Conservation (phyloP, 1,140 invertebrate genomes). For the Antheraea pernyi region DNA sequence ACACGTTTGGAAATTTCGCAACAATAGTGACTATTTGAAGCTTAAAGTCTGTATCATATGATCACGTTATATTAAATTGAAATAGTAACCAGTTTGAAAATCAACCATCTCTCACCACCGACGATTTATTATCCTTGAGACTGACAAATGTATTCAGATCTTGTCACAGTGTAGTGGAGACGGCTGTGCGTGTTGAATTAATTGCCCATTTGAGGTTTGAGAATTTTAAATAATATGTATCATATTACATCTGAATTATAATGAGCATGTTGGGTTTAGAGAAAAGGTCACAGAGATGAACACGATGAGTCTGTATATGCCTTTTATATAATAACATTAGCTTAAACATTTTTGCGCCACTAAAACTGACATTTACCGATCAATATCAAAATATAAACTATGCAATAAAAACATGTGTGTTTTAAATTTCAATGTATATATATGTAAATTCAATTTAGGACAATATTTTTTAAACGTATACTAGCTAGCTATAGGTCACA, state of each 20-base stretch:
- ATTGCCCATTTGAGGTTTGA: not conserved
- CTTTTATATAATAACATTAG: not conserved
- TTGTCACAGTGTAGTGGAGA: not conserved
- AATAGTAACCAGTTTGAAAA: not conserved
- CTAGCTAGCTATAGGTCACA: no score
- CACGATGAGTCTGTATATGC: not conserved
- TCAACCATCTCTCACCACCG: not conserved
- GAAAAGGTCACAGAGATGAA: not conserved
- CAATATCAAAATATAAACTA: no score
- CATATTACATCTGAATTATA: conserved; percentile 13
- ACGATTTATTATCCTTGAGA: not conserved
- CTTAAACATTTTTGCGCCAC: not conserved
- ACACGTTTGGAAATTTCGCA: no score
- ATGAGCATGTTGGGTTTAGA: not conserved
- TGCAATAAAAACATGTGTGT: no score
- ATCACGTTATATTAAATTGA: not conserved
- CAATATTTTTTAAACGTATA: no score
- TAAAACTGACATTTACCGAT: no score
- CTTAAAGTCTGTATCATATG: not conserved
- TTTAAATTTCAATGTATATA: no score
- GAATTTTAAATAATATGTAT: conserved; percentile 15
- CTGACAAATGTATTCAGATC: conserved; percentile 8
- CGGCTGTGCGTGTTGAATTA: not conserved
- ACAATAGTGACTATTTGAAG: not conserved
- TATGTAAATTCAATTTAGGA: no score